phyloP scores from a whole-genome alignment of 2,888 invertebrate species.

The Copidosoma aretas region DNA sequence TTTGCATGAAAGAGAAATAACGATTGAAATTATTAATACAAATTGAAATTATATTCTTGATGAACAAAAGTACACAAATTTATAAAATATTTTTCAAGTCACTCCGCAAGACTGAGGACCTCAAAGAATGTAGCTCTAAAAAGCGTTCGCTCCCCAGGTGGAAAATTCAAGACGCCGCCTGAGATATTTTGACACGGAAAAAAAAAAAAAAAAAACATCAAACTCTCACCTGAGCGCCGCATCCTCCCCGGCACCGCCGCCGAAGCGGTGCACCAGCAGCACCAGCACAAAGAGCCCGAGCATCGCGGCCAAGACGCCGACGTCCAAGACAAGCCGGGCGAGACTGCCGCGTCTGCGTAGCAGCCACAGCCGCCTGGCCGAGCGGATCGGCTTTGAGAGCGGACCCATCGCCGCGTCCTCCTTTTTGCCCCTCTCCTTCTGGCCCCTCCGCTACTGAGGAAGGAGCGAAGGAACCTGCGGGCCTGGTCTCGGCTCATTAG shows the following conservation, averaged over 20 bases:
- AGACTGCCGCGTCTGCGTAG: slow-evolving; percentile 2
- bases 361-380: background rate
- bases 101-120: too few relatives aligned
- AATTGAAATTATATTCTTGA: too few relatives aligned
- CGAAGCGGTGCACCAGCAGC: slow-evolving; percentile 16
- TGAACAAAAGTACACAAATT: too few relatives aligned
- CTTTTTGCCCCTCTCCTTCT: background rate
- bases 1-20: too few relatives aligned
- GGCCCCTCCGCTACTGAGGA: background rate
- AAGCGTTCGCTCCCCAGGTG: too few relatives aligned
- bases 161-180: too few relatives aligned
- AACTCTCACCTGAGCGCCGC: slow-evolving; percentile 9
- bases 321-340: slow-evolving; percentile 16
- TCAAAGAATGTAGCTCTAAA: too few relatives aligned
- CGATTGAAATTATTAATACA: too few relatives aligned
- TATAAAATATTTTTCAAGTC: too few relatives aligned
- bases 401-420: background rate
- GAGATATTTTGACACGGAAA: too few relatives aligned
- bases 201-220: background rate
- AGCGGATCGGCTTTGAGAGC: background rate
- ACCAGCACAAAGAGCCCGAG: slow-evolving; percentile 13
- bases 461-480: background rate
- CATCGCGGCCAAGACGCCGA: slow-evolving; percentile 12
- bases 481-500: slow-evolving; percentile 18
- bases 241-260: slow-evolving; percentile 4